Evolutionary conservation across 2,797 vertebrate species (phyloP).

Genomic region (Cacajao melanocephalus): DNA sequence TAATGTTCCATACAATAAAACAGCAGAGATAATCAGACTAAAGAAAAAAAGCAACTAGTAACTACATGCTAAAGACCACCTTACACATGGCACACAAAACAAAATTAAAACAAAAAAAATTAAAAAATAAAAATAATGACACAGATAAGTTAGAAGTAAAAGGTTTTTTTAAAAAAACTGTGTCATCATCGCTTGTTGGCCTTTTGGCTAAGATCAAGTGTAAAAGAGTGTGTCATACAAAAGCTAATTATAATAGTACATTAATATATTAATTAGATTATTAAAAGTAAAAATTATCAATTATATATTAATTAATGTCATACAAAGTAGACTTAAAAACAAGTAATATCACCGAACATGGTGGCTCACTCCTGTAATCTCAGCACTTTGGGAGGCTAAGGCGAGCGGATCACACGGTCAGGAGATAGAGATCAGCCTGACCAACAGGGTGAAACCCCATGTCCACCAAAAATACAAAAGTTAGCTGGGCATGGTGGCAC

Average conservation of each 20-base stretch:
- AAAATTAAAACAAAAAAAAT: too few species aligned
- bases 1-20: background rate
- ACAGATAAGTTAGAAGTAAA: background rate
- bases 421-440: too few species aligned
- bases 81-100: background rate
- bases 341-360: background rate
- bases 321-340: background rate
- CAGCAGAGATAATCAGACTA: background rate
- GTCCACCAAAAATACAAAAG: too few species aligned
- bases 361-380: too few species aligned
- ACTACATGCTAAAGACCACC: background rate
- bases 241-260: background rate
- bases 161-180: background rate
- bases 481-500: too few species aligned
- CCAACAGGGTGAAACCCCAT: too few species aligned
- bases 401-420: too few species aligned
- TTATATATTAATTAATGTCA: background rate
- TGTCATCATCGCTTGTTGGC: too few species aligned
- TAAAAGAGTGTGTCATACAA: background rate
- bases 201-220: too few species aligned
- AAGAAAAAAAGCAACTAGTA: background rate
- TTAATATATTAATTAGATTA: background rate
- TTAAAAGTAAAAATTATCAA: background rate
- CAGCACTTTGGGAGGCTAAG: too few species aligned
- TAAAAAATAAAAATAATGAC: background rate